These are phyloP conservation scores for Dexiosoma caninum DNA, from an alignment of 2,888 invertebrate genomes.

Conservation along the genomic window DNA sequence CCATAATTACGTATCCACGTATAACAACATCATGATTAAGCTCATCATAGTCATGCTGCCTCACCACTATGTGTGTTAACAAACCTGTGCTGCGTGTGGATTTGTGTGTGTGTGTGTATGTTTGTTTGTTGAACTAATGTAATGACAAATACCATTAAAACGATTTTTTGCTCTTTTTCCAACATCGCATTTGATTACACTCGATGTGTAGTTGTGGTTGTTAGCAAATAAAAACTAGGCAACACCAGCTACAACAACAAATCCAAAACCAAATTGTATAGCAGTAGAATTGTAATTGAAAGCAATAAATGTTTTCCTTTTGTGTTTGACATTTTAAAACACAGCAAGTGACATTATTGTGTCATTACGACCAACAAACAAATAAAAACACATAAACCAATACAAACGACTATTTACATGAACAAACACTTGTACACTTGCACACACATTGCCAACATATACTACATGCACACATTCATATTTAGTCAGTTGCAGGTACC, in stretches of 20 bases:
- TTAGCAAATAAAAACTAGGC: conserved; percentile 2
- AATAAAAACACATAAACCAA: conserved; percentile 1
- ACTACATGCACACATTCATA: neutral
- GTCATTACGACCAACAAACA: conserved; percentile 28
- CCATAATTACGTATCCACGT: neutral
- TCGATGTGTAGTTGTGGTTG: conserved; percentile 22
- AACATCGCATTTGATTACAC: conserved; percentile 15
- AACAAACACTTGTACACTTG: neutral
- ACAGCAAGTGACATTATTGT: conserved; percentile 46
- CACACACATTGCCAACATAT: neutral
- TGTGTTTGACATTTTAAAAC: conserved; percentile 42
- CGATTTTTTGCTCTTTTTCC: neutral
- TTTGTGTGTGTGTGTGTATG: neutral
- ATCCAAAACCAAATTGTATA: conserved; percentile 15
- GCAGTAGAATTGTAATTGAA: conserved; percentile 34
- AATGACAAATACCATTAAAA: conserved; percentile 39
- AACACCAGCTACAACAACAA: conserved; percentile 10
- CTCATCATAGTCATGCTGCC: neutral
- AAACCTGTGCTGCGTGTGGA: no score
- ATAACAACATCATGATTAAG: conserved; percentile 4
- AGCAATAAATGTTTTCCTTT: conserved; percentile 51
- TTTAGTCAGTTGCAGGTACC: neutral
- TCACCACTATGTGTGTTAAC: no score
- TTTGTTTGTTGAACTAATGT: neutral
- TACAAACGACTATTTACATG: conserved; percentile 20